These are phyloP conservation scores for Eupithecia vulgata DNA, from an alignment of 2,888 invertebrate species.

Conservation along the genomic window DNA sequence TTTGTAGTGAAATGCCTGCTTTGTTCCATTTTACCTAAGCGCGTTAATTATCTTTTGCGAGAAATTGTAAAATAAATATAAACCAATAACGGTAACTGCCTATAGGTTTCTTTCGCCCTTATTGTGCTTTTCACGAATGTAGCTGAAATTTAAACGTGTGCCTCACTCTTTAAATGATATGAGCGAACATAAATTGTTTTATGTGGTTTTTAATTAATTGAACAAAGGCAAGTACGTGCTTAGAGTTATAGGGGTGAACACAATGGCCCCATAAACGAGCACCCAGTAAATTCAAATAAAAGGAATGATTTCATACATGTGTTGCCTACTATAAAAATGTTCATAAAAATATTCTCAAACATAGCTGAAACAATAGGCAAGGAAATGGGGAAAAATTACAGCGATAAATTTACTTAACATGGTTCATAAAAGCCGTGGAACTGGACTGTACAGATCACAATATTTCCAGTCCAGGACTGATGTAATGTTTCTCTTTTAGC, in stretches of 20 bases:
- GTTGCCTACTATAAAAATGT: conserved; percentile 56
- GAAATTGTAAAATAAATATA: background rate
- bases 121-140: conserved; percentile 32
- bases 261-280: conserved; percentile 48
- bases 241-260: conserved; percentile 40
- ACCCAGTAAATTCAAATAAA: conserved; percentile 50
- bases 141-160: conserved; percentile 31
- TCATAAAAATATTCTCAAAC: conserved; percentile 58
- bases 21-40: too few species aligned
- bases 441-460: conserved; percentile 51
- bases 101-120: conserved; percentile 8
- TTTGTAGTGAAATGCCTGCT: too few species aligned
- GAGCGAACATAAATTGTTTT: conserved; percentile 40
- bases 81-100: background rate
- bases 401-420: conserved; percentile 63
- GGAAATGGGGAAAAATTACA: conserved; percentile 61
- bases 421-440: conserved; percentile 57
- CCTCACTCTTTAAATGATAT: conserved; percentile 37
- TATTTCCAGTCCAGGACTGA: conserved; percentile 5
- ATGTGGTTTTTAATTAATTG: conserved; percentile 43
- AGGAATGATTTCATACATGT: conserved; percentile 55
- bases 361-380: conserved; percentile 54
- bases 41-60: background rate
- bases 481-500: background rate
- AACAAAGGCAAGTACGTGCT: conserved; percentile 42